phyloP scores from a whole-genome alignment of 2,113 vertebrate genomes.

The Eubucco bourcierii region DNA sequence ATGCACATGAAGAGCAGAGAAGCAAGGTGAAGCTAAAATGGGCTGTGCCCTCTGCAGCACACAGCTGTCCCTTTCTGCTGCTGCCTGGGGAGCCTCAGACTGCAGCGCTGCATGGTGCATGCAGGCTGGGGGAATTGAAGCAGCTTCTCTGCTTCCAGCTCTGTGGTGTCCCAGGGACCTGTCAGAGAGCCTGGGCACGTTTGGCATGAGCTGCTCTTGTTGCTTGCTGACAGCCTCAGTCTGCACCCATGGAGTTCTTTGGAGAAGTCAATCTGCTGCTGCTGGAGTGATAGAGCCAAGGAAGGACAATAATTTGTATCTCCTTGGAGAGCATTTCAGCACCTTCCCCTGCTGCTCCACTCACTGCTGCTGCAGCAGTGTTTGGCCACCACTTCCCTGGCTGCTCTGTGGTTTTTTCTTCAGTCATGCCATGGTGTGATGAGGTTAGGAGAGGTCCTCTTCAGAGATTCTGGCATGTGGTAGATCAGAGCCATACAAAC shows the following conservation, averaged over 20 bases:
- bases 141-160: not conserved
- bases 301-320: not conserved
- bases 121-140: not conserved
- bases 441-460: not conserved
- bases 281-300: not conserved
- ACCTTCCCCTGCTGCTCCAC: not conserved
- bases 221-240: not conserved
- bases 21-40: not conserved
- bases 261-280: not conserved
- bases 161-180: not conserved
- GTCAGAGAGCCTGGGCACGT: not conserved
- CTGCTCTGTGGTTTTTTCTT: not conserved
- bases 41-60: not conserved
- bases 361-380: not conserved
- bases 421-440: not conserved
- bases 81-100: not conserved
- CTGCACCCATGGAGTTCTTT: not conserved
- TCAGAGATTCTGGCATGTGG: not conserved
- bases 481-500: not conserved
- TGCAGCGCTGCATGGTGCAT: not conserved
- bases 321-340: not conserved
- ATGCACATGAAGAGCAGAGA: fast-evolving
- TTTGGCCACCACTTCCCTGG: not conserved
- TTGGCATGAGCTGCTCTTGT: not conserved
- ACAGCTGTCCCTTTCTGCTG: not conserved